phyloP scores from a whole-genome alignment of 1,140 invertebrate species.

The Drosophila nasuta region DNA sequence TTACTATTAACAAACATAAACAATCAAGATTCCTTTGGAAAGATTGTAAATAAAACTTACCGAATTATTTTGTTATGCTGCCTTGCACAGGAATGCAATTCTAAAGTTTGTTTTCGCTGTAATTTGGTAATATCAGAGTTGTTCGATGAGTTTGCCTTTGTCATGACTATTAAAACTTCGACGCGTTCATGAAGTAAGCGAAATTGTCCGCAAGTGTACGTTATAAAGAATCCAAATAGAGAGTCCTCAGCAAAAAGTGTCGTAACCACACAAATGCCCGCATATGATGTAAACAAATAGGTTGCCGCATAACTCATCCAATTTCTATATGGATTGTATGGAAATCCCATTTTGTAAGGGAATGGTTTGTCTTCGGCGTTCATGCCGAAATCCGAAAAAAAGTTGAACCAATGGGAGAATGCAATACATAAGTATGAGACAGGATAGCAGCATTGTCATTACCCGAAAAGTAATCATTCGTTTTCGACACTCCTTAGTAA shows the following conservation, averaged over 20 bases:
- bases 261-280: constrained; percentile 82
- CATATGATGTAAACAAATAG: constrained; percentile 76
- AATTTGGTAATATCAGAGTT: neutral
- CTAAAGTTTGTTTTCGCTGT: constrained; percentile 19
- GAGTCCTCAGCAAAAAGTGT: constrained; percentile 83
- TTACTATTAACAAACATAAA: too few species aligned
- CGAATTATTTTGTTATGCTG: constrained; percentile 70
- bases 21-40: neutral
- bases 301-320: constrained; percentile 65
- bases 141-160: neutral
- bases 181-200: constrained; percentile 67
- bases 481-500: constrained; percentile 52
- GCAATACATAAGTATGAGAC: constrained; percentile 81
- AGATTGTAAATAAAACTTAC: constrained; percentile 39
- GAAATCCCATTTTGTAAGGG: constrained; percentile 82
- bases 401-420: constrained; percentile 72
- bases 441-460: constrained; percentile 66
- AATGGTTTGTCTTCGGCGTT: constrained; percentile 63
- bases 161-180: constrained; percentile 22
- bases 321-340: constrained; percentile 64
- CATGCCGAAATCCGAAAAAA: constrained; percentile 36
- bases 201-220: constrained; percentile 79
- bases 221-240: constrained; percentile 78
- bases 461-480: constrained; percentile 72
- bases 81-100: constrained; percentile 48